These are phyloP conservation scores for Trissolcus basalis DNA, from an alignment of 1,140 invertebrate genomes.

Conservation along the genomic window DNA sequence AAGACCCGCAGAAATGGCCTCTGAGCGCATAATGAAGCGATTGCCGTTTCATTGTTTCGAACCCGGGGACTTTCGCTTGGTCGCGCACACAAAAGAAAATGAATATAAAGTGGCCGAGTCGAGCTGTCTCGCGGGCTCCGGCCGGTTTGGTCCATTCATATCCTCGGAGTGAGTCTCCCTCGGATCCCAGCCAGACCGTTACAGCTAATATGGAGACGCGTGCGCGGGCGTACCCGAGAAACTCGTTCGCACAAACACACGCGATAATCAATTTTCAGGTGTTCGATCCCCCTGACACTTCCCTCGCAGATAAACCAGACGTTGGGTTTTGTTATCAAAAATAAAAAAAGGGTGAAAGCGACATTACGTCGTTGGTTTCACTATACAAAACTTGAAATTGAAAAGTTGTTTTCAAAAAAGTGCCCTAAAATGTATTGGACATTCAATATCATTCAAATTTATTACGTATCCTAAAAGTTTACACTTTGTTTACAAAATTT, in stretches of 20 bases:
- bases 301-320: not conserved
- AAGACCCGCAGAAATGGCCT: slow-evolving; percentile 31
- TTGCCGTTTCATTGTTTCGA: slow-evolving; percentile 48
- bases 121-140: slow-evolving; percentile 44
- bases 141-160: slow-evolving; percentile 62
- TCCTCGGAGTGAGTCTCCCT: slow-evolving; percentile 44
- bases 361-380: too few relatives aligned
- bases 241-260: slow-evolving; percentile 14
- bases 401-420: too few relatives aligned
- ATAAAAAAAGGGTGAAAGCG: too few relatives aligned
- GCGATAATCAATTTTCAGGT: slow-evolving; percentile 15
- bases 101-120: slow-evolving; percentile 42
- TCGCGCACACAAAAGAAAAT: slow-evolving; percentile 55
- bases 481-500: too few relatives aligned
- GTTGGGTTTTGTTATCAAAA: too few relatives aligned
- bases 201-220: slow-evolving; percentile 60
- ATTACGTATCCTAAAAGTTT: too few relatives aligned
- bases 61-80: slow-evolving; percentile 49
- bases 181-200: slow-evolving; percentile 57
- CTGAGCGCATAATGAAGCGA: slow-evolving; percentile 46
- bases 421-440: too few relatives aligned
- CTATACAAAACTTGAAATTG: too few relatives aligned
- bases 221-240: slow-evolving; percentile 56
- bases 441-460: too few relatives aligned
- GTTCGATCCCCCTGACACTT: not conserved